Evolutionary conservation across 1,140 invertebrate species (phyloP).

Genomic region (Lethrus apterus): DNA sequence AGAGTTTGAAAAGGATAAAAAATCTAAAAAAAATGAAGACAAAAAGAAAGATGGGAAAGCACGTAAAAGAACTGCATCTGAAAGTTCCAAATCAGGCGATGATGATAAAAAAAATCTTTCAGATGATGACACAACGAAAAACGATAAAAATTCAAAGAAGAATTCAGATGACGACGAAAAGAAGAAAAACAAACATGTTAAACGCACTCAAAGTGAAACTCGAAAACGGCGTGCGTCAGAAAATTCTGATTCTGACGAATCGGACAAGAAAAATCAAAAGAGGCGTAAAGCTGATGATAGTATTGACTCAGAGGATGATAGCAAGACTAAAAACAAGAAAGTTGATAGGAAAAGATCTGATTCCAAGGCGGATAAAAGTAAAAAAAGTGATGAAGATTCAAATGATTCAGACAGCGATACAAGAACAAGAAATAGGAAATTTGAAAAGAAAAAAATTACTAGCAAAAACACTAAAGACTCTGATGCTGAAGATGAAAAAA

Average conservation of each 20-base stretch:
- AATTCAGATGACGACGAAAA: conserved; percentile 19
- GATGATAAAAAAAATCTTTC: conserved; percentile 26
- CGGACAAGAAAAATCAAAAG: conserved; percentile 14
- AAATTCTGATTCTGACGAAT: conserved; percentile 19
- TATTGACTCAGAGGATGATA: conserved; percentile 1
- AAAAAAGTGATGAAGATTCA: not conserved
- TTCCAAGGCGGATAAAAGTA: conserved; percentile 4
- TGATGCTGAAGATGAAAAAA: no score
- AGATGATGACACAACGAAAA: conserved; percentile 22
- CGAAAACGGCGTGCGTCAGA: conserved; percentile 28
- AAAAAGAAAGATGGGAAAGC: conserved; percentile 8
- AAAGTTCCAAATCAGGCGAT: conserved; percentile 20
- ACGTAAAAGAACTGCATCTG: conserved; percentile 1
- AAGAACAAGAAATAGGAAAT: conserved; percentile 7
- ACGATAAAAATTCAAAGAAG: conserved; percentile 21
- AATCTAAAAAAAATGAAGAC: conserved; percentile 7
- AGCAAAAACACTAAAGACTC: conserved; percentile 9
- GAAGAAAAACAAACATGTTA: conserved; percentile 44
- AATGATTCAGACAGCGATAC: not conserved
- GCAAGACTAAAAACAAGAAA: conserved; percentile 14
- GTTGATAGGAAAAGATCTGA: conserved; percentile 14
- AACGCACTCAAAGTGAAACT: conserved; percentile 37
- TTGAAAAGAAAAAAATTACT: no score
- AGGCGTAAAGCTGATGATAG: conserved; percentile 5
- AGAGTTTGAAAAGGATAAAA: not conserved